These are phyloP conservation scores for Amblyopsis rosae DNA, from an alignment of 2,113 vertebrate species.

Conservation along the genomic window DNA sequence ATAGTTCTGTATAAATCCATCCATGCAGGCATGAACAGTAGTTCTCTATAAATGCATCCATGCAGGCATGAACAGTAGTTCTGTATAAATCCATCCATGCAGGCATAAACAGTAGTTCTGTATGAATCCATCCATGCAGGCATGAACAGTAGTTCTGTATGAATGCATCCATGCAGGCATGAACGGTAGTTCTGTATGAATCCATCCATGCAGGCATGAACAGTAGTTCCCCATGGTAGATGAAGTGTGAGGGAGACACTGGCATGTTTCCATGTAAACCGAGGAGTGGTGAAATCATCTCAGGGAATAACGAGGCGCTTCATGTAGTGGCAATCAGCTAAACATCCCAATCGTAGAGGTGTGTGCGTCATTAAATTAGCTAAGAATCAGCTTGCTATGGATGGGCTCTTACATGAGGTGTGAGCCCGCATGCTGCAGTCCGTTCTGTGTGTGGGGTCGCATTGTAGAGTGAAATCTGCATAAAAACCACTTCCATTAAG, in stretches of 20 bases:
- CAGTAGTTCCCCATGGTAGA: slow-evolving; percentile 6
- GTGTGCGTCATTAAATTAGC: slow-evolving; percentile 16
- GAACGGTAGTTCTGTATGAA: background rate
- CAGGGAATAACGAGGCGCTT: slow-evolving; percentile 14
- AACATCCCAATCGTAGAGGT: slow-evolving; percentile 9
- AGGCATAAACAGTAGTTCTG: no score
- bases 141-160: no score
- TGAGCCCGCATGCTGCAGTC: background rate
- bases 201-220: background rate
- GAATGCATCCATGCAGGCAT: no score
- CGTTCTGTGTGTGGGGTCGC: no score
- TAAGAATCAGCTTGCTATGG: background rate
- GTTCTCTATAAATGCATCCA: no score
- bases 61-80: no score
- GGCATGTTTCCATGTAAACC: slow-evolving; percentile 13
- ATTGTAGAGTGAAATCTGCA: no score
- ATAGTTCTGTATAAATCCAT: no score
- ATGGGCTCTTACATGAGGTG: background rate
- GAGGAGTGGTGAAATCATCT: slow-evolving; percentile 3
- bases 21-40: no score
- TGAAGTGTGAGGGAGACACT: slow-evolving; percentile 9
- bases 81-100: no score
- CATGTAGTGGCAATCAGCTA: slow-evolving; percentile 9
- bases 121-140: no score
- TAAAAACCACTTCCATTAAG: slow-evolving; percentile 1